Evolutionary conservation across 2,888 invertebrate genomes (phyloP), one percentile per base, ranked within the genome.

Genomic region (Nemoura dubitans): DNA sequence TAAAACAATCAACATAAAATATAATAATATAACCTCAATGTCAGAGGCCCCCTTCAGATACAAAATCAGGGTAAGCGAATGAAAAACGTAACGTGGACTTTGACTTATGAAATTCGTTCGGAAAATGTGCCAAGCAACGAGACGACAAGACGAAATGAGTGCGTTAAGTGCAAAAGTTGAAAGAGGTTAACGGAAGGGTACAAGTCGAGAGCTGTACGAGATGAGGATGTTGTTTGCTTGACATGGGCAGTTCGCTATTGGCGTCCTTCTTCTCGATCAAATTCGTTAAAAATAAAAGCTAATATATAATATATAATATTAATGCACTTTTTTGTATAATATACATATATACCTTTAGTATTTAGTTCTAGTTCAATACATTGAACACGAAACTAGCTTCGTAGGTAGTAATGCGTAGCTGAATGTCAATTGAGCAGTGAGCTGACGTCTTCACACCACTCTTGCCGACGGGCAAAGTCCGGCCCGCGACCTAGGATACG

Each of bases 251-350:
- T 28, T 26, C 28, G 28, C 78, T 26, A 78, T 78, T 6, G 78
- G 26, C 78, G 78, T 78, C 83, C 78, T 78, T 85, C 87, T 86
- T 85, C 82, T 85, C 27, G 77, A 77, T 82, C 80, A 84, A 76
- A 86, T 87, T 85, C 81, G 86, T 85, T 83, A 85, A 88, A 88
- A 86, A 87, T 87, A 88, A 87, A 87, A 87, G 59, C 81, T 81
- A 76, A 87, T 85, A 87, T 86, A 84, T 84, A 84, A 87, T 86
- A 87, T 86, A 84, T 84, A 86, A 86, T 87, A 88, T 86, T 88
- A 88, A 88, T 88, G 88, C 88, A 88, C 88, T 87, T 86, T 88
- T 87, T 88, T 87, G 86, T 86, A 76, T 76, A 76, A 59, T 85
- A 30, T 77, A 83, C 36, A 86, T 86, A 83, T 82, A 86, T 85